phyloP scores from a whole-genome alignment of 2,113 vertebrate genomes.

The Cyanoderma ruficeps region DNA sequence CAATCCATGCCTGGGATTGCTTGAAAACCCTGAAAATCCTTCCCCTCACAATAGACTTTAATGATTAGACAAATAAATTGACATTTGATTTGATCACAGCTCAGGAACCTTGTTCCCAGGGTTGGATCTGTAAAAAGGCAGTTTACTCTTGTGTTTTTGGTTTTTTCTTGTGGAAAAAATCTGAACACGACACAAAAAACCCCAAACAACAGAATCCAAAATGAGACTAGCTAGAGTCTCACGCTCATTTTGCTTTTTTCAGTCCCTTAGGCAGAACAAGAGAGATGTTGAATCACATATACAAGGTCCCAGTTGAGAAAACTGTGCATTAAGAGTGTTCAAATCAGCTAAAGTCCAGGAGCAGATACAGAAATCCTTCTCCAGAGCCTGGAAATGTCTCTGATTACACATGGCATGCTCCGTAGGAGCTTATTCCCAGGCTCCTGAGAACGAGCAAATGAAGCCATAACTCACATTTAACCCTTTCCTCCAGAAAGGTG shows the following conservation, averaged over 20 bases:
- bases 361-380: neutral
- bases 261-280: neutral
- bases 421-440: neutral
- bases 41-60: neutral
- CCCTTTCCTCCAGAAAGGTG: neutral
- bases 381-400: neutral
- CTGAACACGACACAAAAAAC: neutral
- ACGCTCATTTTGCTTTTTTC: neutral
- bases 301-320: neutral
- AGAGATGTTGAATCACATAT: neutral
- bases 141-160: neutral
- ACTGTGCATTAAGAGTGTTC: neutral
- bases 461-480: slow-evolving; percentile 3
- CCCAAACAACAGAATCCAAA: neutral
- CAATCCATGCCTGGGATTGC: neutral
- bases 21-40: neutral
- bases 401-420: neutral
- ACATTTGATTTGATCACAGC: neutral
- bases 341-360: neutral
- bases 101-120: neutral
- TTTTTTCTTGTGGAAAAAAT: neutral
- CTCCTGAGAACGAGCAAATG: neutral
- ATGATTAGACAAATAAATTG: neutral
- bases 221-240: neutral
- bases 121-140: neutral